Base-by-base conservation (phyloP, 2,113 vertebrate species). In the Butorides virescens region DNA sequence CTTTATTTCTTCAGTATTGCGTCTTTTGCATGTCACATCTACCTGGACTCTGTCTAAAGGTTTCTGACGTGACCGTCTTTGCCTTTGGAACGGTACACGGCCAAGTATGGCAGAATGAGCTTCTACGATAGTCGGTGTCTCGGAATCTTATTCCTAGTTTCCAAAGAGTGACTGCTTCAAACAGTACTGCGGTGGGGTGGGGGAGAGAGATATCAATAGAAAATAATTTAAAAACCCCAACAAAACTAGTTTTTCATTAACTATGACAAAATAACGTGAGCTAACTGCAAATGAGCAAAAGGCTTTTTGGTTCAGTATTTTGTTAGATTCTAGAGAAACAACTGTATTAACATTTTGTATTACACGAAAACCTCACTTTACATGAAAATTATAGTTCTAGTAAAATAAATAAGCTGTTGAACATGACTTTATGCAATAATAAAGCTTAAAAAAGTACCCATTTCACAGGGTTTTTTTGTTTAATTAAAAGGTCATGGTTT, bases 381-480 rank as follows among this genome's bases (percentile, higher is more conserved):
- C 2, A 7, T 4, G 9, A 52, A 67, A 14, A 6, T n/a, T 25
- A 23, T 8, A 76, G 9, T 30, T n/a, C 30, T 39, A 36, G 63
- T 46, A 50, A 73, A 73, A 44, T 4, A 76, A 65, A 49, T 0
- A 11, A 0, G 1, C 21, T 4, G 11, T 6, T 0, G 0, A 49
- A 36, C 23, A 5, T 15, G 26, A 39, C 15, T 73, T 65, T 10
- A 17, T 7, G 34, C 65, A 87, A 50, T 25, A 70, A 62, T 5
- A 25, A 74, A 74, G 25, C 23, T 66, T 63, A 9, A 65, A 88
- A 46, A 86, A 5, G 3, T 2, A 70, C 27, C 32, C 0, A 8
- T 47, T 83, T 50, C 20, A 44, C 34, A 29, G 9, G 23, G 29
- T 5, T 32, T 29, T 42, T 17, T 34, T 50, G 29, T 5, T 17